Percentiles rank a stretch among this genome's conserved stretches.
Evolutionary conservation across 2,797 vertebrate genomes (phyloP).

Genomic region (Epinephelus awoara): DNA sequence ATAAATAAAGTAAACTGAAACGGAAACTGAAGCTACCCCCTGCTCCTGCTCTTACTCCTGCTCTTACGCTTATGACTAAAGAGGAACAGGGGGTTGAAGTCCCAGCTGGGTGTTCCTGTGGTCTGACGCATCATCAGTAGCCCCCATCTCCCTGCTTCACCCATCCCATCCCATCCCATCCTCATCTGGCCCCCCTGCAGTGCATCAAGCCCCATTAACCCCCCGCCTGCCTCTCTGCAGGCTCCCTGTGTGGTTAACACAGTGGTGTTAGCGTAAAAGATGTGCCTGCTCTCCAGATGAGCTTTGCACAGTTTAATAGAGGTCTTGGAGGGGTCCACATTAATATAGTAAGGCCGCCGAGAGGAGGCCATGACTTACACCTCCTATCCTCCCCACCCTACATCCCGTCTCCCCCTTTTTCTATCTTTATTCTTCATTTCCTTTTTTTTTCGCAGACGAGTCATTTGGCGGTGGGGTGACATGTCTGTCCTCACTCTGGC

Average conservation of each 20-base stretch:
- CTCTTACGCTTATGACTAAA: not conserved
- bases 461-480: constrained; percentile 70
- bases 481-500: constrained; percentile 50
- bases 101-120: constrained; percentile 55
- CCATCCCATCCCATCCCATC: constrained; percentile 38
- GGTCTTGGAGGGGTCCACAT: constrained; percentile 83
- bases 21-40: no score
- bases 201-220: constrained; percentile 85
- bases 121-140: constrained; percentile 53
- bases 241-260: constrained; percentile 85
- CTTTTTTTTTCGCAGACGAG: constrained; percentile 28
- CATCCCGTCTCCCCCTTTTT: constrained; percentile 32
- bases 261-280: constrained; percentile 80
- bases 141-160: constrained; percentile 58
- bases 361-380: constrained; percentile 56
- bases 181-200: constrained; percentile 55
- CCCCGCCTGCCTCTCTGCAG: constrained; percentile 77
- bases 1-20: no score
- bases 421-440: constrained; percentile 33
- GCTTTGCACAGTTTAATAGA: constrained; percentile 89
- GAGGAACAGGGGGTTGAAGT: constrained; percentile 36
- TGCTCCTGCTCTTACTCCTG: no score
- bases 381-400: constrained; percentile 26
- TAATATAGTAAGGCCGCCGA: constrained; percentile 82
- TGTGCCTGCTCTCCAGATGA: constrained; percentile 82